Evolutionary conservation across 2,797 vertebrate genomes (phyloP).

Genomic region (Sphaeramia orbicularis): DNA sequence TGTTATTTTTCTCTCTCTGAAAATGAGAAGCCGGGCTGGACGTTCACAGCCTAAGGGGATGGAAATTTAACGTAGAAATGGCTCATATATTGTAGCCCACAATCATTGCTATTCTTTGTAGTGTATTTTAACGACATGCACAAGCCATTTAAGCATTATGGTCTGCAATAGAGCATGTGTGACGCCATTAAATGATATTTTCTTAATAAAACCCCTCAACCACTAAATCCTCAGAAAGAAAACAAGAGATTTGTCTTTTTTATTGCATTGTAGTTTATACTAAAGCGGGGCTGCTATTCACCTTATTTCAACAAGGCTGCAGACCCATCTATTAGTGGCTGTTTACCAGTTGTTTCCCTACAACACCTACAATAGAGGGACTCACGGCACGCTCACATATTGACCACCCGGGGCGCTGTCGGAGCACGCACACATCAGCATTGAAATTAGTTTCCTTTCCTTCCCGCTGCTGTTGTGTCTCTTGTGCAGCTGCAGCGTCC

Average conservation of each 20-base stretch:
- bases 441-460: conserved; percentile 56
- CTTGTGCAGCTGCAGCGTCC: conserved; percentile 46
- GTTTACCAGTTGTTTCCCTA: conserved; percentile 44
- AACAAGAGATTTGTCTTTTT: conserved; percentile 54
- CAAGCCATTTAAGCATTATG: conserved; percentile 49
- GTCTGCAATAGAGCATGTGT: conserved; percentile 47
- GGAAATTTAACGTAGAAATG: conserved; percentile 66
- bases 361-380: conserved; percentile 49
- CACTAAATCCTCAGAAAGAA: conserved; percentile 41
- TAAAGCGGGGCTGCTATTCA: conserved; percentile 17
- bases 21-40: conserved; percentile 61
- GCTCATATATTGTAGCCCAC: conserved; percentile 53
- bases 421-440: conserved; percentile 65
- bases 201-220: conserved; percentile 47
- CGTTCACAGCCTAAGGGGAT: conserved; percentile 62
- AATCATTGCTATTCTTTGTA: conserved; percentile 59
- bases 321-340: conserved; percentile 66
- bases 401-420: conserved; percentile 69
- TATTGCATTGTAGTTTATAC: conserved; percentile 32
- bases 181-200: conserved; percentile 51
- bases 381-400: conserved; percentile 52
- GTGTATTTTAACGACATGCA: conserved; percentile 56
- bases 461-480: conserved; percentile 30
- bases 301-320: conserved; percentile 28
- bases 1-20: conserved; percentile 62